phyloP scores from a whole-genome alignment of 2,888 invertebrate genomes.

The Silvanus unidentatus region DNA sequence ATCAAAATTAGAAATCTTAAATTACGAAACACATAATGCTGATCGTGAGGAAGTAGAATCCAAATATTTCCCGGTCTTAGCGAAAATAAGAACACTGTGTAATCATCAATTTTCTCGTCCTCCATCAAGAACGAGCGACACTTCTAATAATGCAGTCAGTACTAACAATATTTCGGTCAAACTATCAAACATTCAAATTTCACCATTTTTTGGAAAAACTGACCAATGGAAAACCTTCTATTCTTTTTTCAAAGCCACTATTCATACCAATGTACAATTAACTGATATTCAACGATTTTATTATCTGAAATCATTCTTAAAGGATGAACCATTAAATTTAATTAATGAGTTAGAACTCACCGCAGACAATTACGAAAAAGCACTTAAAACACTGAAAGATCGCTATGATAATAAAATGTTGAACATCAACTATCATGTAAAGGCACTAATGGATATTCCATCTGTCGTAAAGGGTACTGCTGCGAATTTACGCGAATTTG shows the following conservation, averaged over 20 bases:
- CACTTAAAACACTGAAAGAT: background rate
- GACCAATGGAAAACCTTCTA: background rate
- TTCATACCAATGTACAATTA: background rate
- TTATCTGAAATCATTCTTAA: background rate
- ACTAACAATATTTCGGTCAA: too few species aligned
- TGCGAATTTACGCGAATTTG: background rate
- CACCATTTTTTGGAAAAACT: background rate
- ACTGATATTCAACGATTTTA: background rate
- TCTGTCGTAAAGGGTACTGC: background rate
- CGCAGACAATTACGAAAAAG: background rate
- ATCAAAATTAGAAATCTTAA: too few species aligned
- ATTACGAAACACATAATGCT: too few species aligned
- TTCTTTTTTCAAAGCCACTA: background rate
- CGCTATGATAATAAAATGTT: conserved; percentile 2
- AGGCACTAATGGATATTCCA: background rate
- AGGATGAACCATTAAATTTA: background rate
- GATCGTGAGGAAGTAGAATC: too few species aligned
- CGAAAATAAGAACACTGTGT: too few species aligned
- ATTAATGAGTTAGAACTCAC: conserved; percentile 1
- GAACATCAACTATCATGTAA: background rate
- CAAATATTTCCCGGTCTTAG: too few species aligned
- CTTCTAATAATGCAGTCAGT: too few species aligned
- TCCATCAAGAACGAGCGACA: too few species aligned
- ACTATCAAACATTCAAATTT: too few species aligned
- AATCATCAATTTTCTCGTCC: too few species aligned